Evolutionary conservation across 2,113 vertebrate genomes (phyloP), one percentile per base, ranked within the genome.

Genomic region (Thinocorus orbignyianus): DNA sequence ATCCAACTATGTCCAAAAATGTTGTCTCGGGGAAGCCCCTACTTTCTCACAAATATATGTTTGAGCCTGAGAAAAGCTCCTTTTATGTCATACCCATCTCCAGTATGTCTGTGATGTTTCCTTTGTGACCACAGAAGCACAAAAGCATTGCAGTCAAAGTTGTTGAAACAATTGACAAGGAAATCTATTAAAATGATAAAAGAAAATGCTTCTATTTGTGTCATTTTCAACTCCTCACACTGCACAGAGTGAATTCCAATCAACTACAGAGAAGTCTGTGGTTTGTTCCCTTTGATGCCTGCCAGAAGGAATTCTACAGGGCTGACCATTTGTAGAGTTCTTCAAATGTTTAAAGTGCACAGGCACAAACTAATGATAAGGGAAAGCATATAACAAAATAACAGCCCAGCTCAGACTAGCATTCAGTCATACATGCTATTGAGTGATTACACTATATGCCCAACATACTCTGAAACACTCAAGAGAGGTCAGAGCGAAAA

Each of bases 401-500:
- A 3, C 58, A 88, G 78, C 23, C 85, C 52, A 76, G 41, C 48
- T 95, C 73, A 91, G 48, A 89, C 5, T 19, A 82, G 58, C 49
- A 33, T 23, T 68, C 52, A 87, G 19, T 80, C 62, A 69, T 61
- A 70, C 17, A 37, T 4, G 18, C 51, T 88, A 57, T 9, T 77
- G 49, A 93, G n/a, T 83, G 48, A 92, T 80, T 93, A 82, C 23
- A 23, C 31, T 60, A 23, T 11, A 51, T 0, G 0, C 48, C 26
- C 74, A 87, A 57, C 22, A 65, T 5, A 44, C 61, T 89, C 62
- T 79, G 73, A 97, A 94, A 87, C 71, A 55, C 60, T 88, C 51
- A 74, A 94, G 54, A 81, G 44, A 82, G 92, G 79, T 91, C 84
- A 96, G 55, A 89, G 62, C 42, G 80, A 30, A 72, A 84, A 72